Conservation (phyloP, 2,888 invertebrate species). For the Priocnemis perturbator region DNA sequence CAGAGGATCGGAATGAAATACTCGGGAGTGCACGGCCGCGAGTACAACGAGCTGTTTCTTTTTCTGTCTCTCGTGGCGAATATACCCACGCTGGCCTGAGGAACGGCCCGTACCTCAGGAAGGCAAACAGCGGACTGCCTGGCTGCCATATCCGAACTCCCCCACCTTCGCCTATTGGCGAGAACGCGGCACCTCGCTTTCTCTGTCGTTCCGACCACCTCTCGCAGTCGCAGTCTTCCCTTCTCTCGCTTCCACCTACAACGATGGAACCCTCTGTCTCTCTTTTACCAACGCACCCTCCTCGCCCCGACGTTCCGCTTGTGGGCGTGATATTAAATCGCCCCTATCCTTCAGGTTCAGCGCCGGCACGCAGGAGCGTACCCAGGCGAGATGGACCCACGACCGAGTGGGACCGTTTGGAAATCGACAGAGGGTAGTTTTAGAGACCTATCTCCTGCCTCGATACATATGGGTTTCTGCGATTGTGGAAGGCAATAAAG, state of each 20-base stretch:
- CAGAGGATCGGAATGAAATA: too few species aligned
- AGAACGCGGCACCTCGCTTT: slow-evolving; percentile 24
- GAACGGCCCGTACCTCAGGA: slow-evolving; percentile 71
- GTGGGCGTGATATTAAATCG: slow-evolving; percentile 75
- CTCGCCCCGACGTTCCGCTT: slow-evolving; percentile 36
- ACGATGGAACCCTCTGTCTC: neutral
- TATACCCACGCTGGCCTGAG: slow-evolving; percentile 36
- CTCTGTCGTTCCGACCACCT: slow-evolving; percentile 23
- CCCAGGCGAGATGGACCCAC: slow-evolving; percentile 14
- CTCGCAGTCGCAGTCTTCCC: slow-evolving; percentile 38
- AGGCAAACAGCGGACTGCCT: slow-evolving; percentile 74
- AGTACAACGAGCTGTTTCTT: too few species aligned
- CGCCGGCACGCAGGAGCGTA: slow-evolving; percentile 52
- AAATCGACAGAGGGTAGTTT: neutral
- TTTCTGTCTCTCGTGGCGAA: neutral
- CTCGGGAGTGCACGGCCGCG: too few species aligned
- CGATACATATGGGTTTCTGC: too few species aligned
- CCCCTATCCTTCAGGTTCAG: slow-evolving; percentile 60
- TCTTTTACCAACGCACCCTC: slow-evolving; percentile 16
- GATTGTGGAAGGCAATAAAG: too few species aligned
- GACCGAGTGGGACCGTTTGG: neutral
- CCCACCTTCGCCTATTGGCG: slow-evolving; percentile 58
- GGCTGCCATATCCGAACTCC: slow-evolving; percentile 73
- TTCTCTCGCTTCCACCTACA: slow-evolving; percentile 33
- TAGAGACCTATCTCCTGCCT: too few species aligned